phyloP scores from a whole-genome alignment of 1,140 invertebrate species.

The Lordiphosa mommai region DNA sequence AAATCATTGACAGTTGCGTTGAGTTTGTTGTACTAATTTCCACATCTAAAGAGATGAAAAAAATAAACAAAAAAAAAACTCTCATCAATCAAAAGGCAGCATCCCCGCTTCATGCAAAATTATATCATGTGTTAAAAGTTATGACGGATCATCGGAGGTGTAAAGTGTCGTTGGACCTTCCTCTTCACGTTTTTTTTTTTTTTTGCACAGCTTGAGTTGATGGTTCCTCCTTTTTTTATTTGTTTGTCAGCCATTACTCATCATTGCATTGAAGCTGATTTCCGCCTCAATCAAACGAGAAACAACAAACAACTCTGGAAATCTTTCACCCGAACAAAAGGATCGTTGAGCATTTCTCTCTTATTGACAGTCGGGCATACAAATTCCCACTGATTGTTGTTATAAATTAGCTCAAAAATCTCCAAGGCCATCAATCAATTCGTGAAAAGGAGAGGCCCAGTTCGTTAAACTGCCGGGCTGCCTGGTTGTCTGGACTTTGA shows the following conservation, averaged over 20 bases:
- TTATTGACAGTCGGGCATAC: constrained; percentile 71
- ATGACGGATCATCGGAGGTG: constrained; percentile 75
- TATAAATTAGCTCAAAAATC: constrained; percentile 73
- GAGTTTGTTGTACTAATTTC: constrained; percentile 69
- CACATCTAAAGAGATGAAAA: constrained; percentile 13
- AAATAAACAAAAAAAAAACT: constrained; percentile 3
- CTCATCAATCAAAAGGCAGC: constrained; percentile 62
- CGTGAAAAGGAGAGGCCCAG: constrained; percentile 18
- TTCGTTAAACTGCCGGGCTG: constrained; percentile 51
- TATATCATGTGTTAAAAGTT: constrained; percentile 78
- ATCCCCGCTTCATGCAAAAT: constrained; percentile 61
- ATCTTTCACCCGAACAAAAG: constrained; percentile 53
- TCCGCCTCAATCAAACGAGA: constrained; percentile 32
- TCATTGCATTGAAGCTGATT: constrained; percentile 65
- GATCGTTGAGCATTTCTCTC: constrained; percentile 53
- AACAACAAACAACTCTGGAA: constrained; percentile 36
- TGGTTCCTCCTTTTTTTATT: constrained; percentile 21
- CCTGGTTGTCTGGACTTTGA: constrained; percentile 20
- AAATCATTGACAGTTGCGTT: constrained; percentile 68
- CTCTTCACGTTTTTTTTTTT: constrained; percentile 24
- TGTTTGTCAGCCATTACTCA: constrained; percentile 60
- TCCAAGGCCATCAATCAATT: constrained; percentile 63
- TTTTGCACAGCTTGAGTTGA: constrained; percentile 72
- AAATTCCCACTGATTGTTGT: constrained; percentile 64
- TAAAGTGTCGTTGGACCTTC: constrained; percentile 64